phyloP scores from a whole-genome alignment of 2,113 vertebrate species.

The Haliaeetus leucogaster region DNA sequence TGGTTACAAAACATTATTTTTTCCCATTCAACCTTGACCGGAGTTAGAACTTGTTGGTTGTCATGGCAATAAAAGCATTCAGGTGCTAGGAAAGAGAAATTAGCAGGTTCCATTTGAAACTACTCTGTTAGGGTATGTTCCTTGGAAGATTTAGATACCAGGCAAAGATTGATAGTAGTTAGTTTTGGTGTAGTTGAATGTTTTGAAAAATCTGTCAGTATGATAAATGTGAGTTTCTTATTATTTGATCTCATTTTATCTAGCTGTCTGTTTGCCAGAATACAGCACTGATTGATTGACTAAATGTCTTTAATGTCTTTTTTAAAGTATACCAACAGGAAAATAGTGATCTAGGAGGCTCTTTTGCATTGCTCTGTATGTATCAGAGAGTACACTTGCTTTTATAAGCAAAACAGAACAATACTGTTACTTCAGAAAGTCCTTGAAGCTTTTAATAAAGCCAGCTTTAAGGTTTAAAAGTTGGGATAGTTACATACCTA shows the following conservation, averaged over 20 bases:
- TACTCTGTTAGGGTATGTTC: not conserved
- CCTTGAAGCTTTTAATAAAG: not conserved
- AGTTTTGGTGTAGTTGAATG: not conserved
- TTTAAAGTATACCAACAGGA: not conserved
- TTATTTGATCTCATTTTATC: constrained; percentile 25
- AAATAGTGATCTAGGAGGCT: not conserved
- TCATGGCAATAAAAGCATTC: constrained; percentile 11
- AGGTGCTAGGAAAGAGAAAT: constrained; percentile 16
- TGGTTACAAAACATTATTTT: constrained; percentile 4
- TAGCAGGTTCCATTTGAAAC: constrained; percentile 15
- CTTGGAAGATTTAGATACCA: not conserved
- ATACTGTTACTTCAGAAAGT: not conserved
- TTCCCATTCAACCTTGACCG: constrained; percentile 1
- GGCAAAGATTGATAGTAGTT: constrained; percentile 13
- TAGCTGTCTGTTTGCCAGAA: constrained; percentile 11
- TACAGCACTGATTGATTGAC: constrained; percentile 9
- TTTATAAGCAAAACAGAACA: not conserved
- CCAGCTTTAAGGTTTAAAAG: not conserved
- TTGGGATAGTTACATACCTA: not conserved
- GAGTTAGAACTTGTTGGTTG: constrained; percentile 8
- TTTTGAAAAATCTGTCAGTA: constrained; percentile 7
- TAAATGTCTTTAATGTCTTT: constrained; percentile 1
- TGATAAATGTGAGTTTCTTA: constrained; percentile 45
- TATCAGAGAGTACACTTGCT: not conserved
- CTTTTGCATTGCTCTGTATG: not conserved